phyloP scores from a whole-genome alignment of 2,113 vertebrate species.

The Laterallus jamaicensis region DNA sequence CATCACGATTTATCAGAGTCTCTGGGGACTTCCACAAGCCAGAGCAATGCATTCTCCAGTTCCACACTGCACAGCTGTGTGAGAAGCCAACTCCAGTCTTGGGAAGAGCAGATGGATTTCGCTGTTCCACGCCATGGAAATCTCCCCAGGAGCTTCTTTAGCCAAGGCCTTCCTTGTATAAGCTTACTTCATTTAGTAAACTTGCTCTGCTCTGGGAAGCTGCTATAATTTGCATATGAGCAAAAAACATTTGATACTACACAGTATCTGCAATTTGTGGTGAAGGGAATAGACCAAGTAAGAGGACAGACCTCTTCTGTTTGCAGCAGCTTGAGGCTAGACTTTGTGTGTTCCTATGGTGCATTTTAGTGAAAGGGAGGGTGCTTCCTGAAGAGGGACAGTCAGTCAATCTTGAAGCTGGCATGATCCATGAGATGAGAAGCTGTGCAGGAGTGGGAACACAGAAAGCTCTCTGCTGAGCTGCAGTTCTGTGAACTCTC shows the following conservation, averaged over 20 bases:
- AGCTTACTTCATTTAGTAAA: not conserved
- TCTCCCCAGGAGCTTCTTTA: not conserved
- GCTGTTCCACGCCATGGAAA: not conserved
- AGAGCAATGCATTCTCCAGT: not conserved
- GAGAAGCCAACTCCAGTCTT: not conserved
- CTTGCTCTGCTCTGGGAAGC: not conserved
- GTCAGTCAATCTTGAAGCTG: not conserved
- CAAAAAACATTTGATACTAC: not conserved
- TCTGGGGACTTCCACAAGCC: not conserved
- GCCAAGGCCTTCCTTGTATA: not conserved
- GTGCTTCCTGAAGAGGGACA: not conserved
- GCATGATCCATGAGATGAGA: not conserved
- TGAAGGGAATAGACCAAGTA: not conserved
- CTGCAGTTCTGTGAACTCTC: not conserved
- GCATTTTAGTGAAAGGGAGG: not conserved
- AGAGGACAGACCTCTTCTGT: not conserved
- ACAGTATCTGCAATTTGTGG: not conserved
- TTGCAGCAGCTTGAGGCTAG: not conserved
- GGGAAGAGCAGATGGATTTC: not conserved
- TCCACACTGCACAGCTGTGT: not conserved
- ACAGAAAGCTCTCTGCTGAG: not conserved
- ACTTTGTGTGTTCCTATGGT: not conserved
- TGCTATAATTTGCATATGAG: not conserved
- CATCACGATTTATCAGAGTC: not conserved
- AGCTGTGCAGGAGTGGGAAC: not conserved